A percentile compares a stretch with the other conserved stretches of the same genome.
These are phyloP conservation scores for Phoxinus phoxinus DNA, from an alignment of 2,113 vertebrate genomes.

Conservation along the genomic window DNA sequence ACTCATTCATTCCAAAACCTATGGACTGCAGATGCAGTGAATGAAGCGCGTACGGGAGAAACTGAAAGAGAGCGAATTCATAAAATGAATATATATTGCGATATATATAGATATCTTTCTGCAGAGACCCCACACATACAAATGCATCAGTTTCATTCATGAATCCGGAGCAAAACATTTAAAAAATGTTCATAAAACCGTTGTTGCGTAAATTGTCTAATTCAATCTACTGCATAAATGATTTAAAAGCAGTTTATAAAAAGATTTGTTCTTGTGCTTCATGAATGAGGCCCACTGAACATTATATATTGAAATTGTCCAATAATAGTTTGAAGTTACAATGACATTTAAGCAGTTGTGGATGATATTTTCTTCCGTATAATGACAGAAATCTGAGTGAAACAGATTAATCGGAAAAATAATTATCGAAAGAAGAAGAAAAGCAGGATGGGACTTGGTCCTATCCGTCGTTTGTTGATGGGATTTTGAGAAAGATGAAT, in stretches of 20 bases:
- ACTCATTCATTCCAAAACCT: slow-evolving; percentile 66
- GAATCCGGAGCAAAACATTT: not conserved
- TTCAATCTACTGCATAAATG: not conserved
- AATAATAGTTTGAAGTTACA: not conserved
- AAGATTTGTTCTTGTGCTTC: not conserved
- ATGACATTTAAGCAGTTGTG: no score
- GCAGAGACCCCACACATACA: not conserved
- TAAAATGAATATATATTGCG: not conserved
- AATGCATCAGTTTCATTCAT: not conserved
- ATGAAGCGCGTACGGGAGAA: slow-evolving; percentile 57
- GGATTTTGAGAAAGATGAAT: no score
- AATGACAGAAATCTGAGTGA: no score
- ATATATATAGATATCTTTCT: not conserved
- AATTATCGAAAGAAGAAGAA: no score
- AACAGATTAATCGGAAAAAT: no score
- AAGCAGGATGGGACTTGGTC: no score
- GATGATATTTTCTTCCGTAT: no score
- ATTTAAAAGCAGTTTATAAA: not conserved
- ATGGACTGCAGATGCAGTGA: slow-evolving; percentile 66
- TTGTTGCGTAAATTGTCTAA: not conserved
- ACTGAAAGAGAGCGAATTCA: not conserved
- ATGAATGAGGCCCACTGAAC: not conserved
- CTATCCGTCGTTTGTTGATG: no score
- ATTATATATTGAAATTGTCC: not conserved
- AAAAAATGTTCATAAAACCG: no score